Evolutionary conservation across 2,113 vertebrate genomes (phyloP).

Genomic region (Noturus placidus): DNA sequence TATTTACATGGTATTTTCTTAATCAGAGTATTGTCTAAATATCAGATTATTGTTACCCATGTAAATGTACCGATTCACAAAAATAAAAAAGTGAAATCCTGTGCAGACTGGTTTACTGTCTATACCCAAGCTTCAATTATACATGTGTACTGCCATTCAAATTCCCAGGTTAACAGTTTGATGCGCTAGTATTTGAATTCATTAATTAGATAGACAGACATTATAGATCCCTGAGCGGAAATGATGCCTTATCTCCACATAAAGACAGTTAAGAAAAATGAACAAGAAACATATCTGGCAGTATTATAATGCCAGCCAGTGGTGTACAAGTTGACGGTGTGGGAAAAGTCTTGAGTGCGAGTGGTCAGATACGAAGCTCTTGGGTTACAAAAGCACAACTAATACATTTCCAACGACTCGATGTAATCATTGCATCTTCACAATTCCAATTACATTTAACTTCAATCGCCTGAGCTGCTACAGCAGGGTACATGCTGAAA

Average conservation of each 20-base stretch:
- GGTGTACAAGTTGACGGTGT: background rate
- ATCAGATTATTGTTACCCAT: too few relatives aligned
- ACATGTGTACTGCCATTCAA: background rate
- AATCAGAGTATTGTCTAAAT: too few relatives aligned
- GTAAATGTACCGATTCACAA: too few relatives aligned
- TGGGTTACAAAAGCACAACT: background rate
- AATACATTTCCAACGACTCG: background rate
- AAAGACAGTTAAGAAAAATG: background rate
- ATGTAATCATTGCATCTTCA: too few relatives aligned
- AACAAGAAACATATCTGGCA: background rate
- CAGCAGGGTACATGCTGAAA: background rate
- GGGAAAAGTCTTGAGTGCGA: background rate
- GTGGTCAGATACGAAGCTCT: background rate
- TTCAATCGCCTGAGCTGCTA: background rate
- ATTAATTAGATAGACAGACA: too few relatives aligned
- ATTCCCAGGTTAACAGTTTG: background rate
- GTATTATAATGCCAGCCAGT: background rate
- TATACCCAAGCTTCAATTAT: background rate
- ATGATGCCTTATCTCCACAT: background rate
- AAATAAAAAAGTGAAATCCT: too few relatives aligned
- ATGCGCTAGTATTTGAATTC: background rate
- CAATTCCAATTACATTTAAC: background rate
- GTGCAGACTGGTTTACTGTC: too few relatives aligned
- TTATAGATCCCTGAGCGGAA: background rate
- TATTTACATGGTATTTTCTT: too few relatives aligned